Evolutionary conservation across 92 coral and sea anemone genomes (phyloP), one percentile per base, ranked within the genome.

Genomic region (Epizoanthus rinbou): DNA sequence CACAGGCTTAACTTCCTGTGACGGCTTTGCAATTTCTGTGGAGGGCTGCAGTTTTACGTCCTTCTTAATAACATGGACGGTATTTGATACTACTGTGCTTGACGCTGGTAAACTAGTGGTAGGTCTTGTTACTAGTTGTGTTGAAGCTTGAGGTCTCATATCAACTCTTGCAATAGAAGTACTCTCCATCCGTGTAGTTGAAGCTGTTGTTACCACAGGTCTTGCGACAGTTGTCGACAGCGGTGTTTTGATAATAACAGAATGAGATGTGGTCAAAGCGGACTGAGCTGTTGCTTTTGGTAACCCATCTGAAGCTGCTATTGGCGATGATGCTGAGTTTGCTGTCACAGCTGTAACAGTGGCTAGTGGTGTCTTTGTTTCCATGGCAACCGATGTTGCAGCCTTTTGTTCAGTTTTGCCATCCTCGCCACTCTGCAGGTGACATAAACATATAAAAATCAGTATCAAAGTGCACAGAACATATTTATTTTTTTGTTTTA

Each of bases 171-270:
- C 79, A 64, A 67, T 91, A 22, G 73, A 84, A 13, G 97, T 93
- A 41, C 73, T 86, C 84, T 93, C 97, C 88, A 89, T 89, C 68
- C 85, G 90, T 8, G 97, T 93, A 50, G 64, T 89, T 15, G 69
- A 83, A 45, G 93, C 97, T 25, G 74, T 60, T 17, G 93, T 91
- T n/a, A 84, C 89, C 13, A 86, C 67, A 13, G 92, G 92, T 52
- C 87, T 89, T 25, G 28, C 78, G 23, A 62, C 13, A 2, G 69
- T 75, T 17, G 66, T 23, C 39, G 64, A 11, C 15, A 28, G 4
- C 8, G 64, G 52, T 25, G 79, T 45, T 41, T 79, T 67, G 10
- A 58, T 60, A 15, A 78, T 72, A 41, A n/a, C 87, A n/a, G 71
- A 9, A 1, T 16, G 82, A 23, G 82, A 39, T 78, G 82, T 52